Conservation (phyloP, 1,140 invertebrate species). For the Ectropis grisescens region DNA sequence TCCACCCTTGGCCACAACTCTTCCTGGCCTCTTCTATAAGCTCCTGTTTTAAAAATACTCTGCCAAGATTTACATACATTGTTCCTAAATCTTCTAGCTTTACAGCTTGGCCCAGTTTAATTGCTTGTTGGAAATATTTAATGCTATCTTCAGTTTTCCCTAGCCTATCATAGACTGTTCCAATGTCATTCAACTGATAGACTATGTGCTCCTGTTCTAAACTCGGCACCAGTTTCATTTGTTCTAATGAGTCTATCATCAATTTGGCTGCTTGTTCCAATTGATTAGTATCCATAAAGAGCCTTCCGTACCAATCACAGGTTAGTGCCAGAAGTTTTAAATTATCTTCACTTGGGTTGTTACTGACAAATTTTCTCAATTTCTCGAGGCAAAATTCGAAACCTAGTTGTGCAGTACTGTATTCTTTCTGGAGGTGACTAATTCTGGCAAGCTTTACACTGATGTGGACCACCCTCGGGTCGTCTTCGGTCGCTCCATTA, state of each 20-base stretch:
- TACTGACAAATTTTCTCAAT: conserved; percentile 72
- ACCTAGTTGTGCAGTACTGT: conserved; percentile 78
- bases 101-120: conserved; percentile 75
- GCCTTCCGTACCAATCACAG: conserved; percentile 86
- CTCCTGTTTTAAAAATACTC: conserved; percentile 81
- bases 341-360: conserved; percentile 71
- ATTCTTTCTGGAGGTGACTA: conserved; percentile 74
- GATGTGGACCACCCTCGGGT: conserved; percentile 76
- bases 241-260: conserved; percentile 79
- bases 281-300: conserved; percentile 77
- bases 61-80: conserved; percentile 87
- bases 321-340: conserved; percentile 77
- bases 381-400: conserved; percentile 83
- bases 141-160: conserved; percentile 79
- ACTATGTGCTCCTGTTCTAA: conserved; percentile 80
- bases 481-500: conserved; percentile 77
- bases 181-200: conserved; percentile 88
- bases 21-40: conserved; percentile 79
- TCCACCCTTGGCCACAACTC: conserved; percentile 78
- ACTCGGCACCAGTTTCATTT: conserved; percentile 77
- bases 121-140: conserved; percentile 78
- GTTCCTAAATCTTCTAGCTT: conserved; percentile 79
- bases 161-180: conserved; percentile 77
- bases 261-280: conserved; percentile 75
- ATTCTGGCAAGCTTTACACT: conserved; percentile 84